Base-by-base conservation (phyloP, 2,888 invertebrate genomes). In the Agrochola lota region DNA sequence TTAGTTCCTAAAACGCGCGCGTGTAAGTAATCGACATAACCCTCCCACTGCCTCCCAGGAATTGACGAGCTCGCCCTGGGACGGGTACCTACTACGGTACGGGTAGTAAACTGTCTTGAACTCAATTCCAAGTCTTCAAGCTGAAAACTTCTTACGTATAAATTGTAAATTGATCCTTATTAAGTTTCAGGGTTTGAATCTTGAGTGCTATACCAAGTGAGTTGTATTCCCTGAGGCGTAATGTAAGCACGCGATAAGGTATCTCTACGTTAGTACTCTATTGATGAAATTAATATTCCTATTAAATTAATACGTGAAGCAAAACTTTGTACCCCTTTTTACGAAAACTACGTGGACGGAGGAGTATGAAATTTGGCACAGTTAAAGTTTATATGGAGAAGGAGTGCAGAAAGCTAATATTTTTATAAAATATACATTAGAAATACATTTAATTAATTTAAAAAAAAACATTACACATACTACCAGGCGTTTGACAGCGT, bases 101-200 rank as follows among this genome's bases (percentile, higher is more conserved):
- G 81, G 79, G 79, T 80, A 81, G 77, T 88, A 78, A 88, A 89
- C 78, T 85, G 86, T 81, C 82, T 82, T 84, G 81, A 89, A 83
- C 87, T 87, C 80, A 74, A 85, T 88, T 78, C 75, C 46, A 83
- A 85, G 68, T 78, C 78, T 88, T 83, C 69, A 80, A 84, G 75
- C 77, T 83, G 75, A 77, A 82, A 87, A 88, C 81, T 85, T 82
- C 77, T 74, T 71, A 67, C 76, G 77, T 77, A 84, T 84, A 85
- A 84, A 83, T 84, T 80, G 81, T 82, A 81, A 82, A 85, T 88
- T 82, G 87, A 89, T 82, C 85, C 81, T 81, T 87, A 87, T 87
- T 88, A 86, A 88, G 79, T 83, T 86, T 86, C 60, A 71, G 81
- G 71, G 59, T 82, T 75, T 82, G 70, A 87, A 71, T 49, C 70